Percentiles rank a stretch among this genome's conserved stretches.
These are phyloP conservation scores for Ostrea edulis DNA, from an alignment of 1,140 invertebrate species.

Conservation along the genomic window DNA sequence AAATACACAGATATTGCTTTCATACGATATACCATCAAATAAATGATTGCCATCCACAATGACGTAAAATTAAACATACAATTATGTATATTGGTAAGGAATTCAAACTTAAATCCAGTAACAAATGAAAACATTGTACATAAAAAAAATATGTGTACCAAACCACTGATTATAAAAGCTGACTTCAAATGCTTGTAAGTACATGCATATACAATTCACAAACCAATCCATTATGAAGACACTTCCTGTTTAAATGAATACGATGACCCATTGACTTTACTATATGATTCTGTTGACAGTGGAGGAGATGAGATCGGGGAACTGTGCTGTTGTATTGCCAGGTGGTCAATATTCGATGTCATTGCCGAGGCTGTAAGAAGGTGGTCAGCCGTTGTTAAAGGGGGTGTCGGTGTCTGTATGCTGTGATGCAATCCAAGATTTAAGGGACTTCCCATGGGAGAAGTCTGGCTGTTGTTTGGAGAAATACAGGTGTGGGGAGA, in stretches of 20 bases:
- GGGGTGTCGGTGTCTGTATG: slow-evolving; percentile 51
- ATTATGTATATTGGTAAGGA: not conserved
- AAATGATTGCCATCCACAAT: not conserved
- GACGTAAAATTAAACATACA: not conserved
- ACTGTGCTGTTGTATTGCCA: slow-evolving; percentile 30
- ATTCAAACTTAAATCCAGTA: not conserved
- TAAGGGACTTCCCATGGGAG: slow-evolving; percentile 50
- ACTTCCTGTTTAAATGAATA: slow-evolving; percentile 61
- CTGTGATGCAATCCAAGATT: slow-evolving; percentile 48
- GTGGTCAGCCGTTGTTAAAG: slow-evolving; percentile 47
- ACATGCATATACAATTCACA: not conserved
- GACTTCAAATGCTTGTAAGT: not conserved
- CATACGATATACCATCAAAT: not conserved
- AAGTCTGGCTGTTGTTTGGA: slow-evolving; percentile 42
- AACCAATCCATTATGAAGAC: slow-evolving; percentile 26
- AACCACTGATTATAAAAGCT: not conserved
- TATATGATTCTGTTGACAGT: slow-evolving; percentile 46
- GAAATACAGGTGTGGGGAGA: slow-evolving; percentile 46
- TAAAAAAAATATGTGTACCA: not conserved
- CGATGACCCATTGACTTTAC: slow-evolving; percentile 32
- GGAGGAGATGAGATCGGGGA: slow-evolving; percentile 51
- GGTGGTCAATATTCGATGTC: slow-evolving; percentile 38
- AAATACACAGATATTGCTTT: not conserved
- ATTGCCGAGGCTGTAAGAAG: slow-evolving; percentile 46
- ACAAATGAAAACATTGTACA: not conserved